Conservation (phyloP, 53 echinoderm and acorn worm genomes). For the Henricia sp. region DNA sequence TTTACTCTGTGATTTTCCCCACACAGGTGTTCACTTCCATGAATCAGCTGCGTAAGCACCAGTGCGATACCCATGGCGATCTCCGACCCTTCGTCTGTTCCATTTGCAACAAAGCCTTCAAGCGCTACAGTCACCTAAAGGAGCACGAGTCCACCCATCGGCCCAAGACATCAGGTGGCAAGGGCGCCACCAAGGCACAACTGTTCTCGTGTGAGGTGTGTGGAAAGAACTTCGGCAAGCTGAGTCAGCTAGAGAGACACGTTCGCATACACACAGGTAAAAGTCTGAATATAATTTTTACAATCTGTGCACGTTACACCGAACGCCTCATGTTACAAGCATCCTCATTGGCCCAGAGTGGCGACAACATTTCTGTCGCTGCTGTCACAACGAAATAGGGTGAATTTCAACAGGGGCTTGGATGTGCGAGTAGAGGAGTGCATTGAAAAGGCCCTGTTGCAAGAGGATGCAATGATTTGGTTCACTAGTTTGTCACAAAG, state of each 20-base stretch:
- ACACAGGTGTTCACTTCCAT: slow-evolving; percentile 88
- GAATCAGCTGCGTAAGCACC: slow-evolving; percentile 84
- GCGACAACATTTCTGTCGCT: no score
- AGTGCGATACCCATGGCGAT: slow-evolving; percentile 76
- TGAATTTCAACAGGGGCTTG: no score
- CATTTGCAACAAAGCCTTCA: slow-evolving; percentile 93
- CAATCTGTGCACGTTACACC: no score
- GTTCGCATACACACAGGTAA: slow-evolving; percentile 90
- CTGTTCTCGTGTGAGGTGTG: slow-evolving; percentile 68
- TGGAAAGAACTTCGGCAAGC: slow-evolving; percentile 82
- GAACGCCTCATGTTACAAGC: no score
- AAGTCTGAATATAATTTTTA: no score
- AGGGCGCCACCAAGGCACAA: slow-evolving; percentile 14
- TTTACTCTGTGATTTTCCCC: neutral
- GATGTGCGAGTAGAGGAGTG: no score
- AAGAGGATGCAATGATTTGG: no score
- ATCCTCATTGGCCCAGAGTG: no score
- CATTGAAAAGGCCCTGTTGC: no score
- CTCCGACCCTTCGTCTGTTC: slow-evolving; percentile 80
- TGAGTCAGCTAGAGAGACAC: slow-evolving; percentile 90
- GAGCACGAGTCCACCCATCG: slow-evolving; percentile 89
- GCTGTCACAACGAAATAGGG: no score
- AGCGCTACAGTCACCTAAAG: slow-evolving; percentile 89
- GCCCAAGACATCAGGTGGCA: slow-evolving; percentile 43
- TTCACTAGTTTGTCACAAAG: no score